phyloP scores from a whole-genome alignment of 2,888 invertebrate species.

The Leptinotarsa juncta region DNA sequence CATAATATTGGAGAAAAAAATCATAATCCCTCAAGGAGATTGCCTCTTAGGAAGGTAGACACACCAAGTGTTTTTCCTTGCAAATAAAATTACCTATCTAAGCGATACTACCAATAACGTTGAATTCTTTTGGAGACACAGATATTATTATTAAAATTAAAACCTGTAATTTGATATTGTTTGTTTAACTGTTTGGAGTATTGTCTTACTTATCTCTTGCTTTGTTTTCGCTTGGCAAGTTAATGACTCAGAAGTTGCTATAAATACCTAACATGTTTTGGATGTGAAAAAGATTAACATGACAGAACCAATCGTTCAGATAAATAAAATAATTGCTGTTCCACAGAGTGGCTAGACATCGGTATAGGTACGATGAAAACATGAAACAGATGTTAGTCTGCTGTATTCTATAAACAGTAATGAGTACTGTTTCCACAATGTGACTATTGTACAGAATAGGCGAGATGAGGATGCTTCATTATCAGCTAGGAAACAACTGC shows the following conservation, averaged over 20 bases:
- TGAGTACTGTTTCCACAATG: neutral
- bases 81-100: too few species aligned
- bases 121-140: too few species aligned
- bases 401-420: neutral
- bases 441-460: neutral
- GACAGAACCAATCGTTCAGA: conserved; percentile 1
- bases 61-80: too few species aligned
- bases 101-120: too few species aligned
- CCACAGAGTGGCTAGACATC: neutral
- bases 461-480: too few species aligned
- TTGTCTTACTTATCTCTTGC: neutral
- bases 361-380: neutral
- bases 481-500: neutral
- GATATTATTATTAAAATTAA: too few species aligned
- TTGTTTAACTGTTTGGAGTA: neutral
- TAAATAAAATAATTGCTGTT: conserved; percentile 1
- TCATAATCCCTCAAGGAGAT: too few species aligned
- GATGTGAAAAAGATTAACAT: conserved; percentile 14
- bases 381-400: conserved; percentile 13
- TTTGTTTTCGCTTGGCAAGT: conserved; percentile 2
- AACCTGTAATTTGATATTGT: too few species aligned
- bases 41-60: too few species aligned
- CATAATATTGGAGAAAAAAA: too few species aligned
- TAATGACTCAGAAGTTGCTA: conserved; percentile 13
- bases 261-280: conserved; percentile 6